Evolutionary conservation across 2,113 vertebrate species (phyloP).

Genomic region (Gymnarchus niloticus): DNA sequence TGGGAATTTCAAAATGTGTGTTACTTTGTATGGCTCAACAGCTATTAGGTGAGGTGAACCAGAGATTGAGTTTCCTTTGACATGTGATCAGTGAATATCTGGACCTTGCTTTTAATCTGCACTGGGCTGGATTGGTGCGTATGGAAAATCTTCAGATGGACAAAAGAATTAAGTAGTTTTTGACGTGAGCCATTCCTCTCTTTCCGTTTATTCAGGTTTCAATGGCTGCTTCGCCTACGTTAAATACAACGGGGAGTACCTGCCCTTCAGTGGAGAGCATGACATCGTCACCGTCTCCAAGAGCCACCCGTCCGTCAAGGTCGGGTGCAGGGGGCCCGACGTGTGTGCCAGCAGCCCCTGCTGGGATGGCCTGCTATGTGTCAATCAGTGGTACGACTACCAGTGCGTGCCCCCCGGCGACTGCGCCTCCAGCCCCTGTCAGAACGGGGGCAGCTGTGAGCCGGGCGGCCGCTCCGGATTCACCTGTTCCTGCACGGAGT

Average conservation of each 20-base stretch:
- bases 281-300: constrained; percentile 69
- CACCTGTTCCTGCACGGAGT: constrained; percentile 81
- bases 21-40: too few species aligned
- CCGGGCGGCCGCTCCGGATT: constrained; percentile 64
- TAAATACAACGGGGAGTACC: constrained; percentile 76
- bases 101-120: background rate
- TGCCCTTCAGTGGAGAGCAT: constrained; percentile 85
- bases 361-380: constrained; percentile 83
- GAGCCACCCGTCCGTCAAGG: constrained; percentile 77
- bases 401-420: constrained; percentile 83
- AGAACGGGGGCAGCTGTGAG: constrained; percentile 84
- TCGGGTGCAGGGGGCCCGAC: constrained; percentile 85
- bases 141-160: too few species aligned
- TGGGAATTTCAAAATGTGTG: too few species aligned
- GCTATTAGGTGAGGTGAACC: background rate
- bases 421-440: constrained; percentile 82
- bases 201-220: constrained; percentile 66
- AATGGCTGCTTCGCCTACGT: constrained; percentile 84
- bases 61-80: background rate
- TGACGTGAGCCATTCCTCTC: constrained; percentile 21
- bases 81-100: background rate
- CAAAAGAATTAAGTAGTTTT: constrained; percentile 37
- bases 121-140: constrained; percentile 22
- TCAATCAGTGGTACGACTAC: constrained; percentile 90
- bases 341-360: constrained; percentile 87